These are phyloP conservation scores for Paracentrotus lividus DNA, from an alignment of 53 echinoderm and acorn worm species.

Conservation along the genomic window DNA sequence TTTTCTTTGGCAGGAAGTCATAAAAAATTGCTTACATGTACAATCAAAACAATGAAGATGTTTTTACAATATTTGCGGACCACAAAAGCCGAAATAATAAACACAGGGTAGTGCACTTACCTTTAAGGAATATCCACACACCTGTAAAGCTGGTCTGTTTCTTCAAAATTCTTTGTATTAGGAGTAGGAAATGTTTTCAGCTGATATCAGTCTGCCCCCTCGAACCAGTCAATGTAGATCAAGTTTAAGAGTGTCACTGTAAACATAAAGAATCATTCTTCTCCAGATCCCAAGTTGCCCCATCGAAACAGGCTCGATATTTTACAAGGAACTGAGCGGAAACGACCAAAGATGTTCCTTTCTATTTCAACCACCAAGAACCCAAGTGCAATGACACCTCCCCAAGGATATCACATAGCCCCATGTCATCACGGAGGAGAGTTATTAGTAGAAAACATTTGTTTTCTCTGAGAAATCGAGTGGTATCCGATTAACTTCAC, in stretches of 20 bases:
- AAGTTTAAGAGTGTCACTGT: neutral
- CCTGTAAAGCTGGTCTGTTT: neutral
- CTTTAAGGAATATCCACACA: neutral
- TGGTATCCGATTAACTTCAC: neutral
- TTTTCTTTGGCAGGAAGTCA: neutral
- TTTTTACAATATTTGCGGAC: neutral
- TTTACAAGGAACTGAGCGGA: neutral
- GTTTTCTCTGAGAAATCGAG: conserved; percentile 4
- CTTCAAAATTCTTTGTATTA: neutral
- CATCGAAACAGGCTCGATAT: neutral
- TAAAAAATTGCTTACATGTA: neutral
- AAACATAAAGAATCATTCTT: neutral
- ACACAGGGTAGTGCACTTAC: neutral
- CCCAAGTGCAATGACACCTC: neutral
- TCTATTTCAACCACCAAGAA: neutral
- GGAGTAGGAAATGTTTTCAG: neutral
- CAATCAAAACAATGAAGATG: conserved; percentile 13
- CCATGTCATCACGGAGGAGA: neutral
- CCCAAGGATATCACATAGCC: conserved; percentile 15
- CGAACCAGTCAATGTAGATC: neutral
- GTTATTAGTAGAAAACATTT: neutral
- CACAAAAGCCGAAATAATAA: neutral
- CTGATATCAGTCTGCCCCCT: neutral
- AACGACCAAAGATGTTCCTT: neutral
- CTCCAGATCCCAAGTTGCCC: neutral